A percentile compares a stretch with the other conserved stretches of the same genome.
phyloP scores from a whole-genome alignment of 1,140 invertebrate genomes.

The Spodoptera frugiperda region DNA sequence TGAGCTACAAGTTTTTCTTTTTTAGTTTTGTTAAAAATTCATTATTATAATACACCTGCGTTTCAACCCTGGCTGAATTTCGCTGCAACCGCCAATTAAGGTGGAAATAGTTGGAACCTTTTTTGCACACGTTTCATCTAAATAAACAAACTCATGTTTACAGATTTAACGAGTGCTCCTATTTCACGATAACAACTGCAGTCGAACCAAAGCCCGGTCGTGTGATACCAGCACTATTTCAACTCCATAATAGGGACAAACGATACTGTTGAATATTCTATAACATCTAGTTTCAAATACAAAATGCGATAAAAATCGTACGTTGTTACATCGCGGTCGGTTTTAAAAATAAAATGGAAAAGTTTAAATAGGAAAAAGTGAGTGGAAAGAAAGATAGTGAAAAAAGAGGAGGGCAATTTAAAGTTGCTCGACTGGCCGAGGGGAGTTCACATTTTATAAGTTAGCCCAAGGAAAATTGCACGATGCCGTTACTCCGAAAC shows the following conservation, averaged over 20 bases:
- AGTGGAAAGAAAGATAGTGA: conserved; percentile 80
- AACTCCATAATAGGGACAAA: conserved; percentile 27
- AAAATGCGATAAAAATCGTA: conserved; percentile 34
- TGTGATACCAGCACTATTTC: conserved; percentile 15
- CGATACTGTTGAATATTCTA: conserved; percentile 37
- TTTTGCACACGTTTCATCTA: no score
- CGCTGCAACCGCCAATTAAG: no score
- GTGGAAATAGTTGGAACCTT: no score
- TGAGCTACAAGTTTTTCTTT: no score
- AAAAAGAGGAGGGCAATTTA: conserved; percentile 81
- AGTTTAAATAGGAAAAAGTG: conserved; percentile 84
- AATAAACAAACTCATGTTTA: no score
- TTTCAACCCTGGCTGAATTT: no score
- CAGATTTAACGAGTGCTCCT: conserved; percentile 3
- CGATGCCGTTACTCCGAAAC: conserved; percentile 62
- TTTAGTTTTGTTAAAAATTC: no score
- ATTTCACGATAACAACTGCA: conserved; percentile 5
- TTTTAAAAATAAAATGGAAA: conserved; percentile 78
- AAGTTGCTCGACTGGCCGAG: conserved; percentile 71
- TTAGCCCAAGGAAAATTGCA: conserved; percentile 75
- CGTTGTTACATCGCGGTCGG: conserved; percentile 59
- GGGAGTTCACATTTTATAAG: conserved; percentile 75
- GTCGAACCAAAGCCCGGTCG: not conserved
- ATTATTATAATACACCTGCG: no score
- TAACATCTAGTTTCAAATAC: conserved; percentile 40